A percentile compares a stretch with the other conserved stretches of the same genome.
Evolutionary conservation across 2,888 invertebrate genomes (phyloP).

Genomic region (Apomyelois bistriatella): DNA sequence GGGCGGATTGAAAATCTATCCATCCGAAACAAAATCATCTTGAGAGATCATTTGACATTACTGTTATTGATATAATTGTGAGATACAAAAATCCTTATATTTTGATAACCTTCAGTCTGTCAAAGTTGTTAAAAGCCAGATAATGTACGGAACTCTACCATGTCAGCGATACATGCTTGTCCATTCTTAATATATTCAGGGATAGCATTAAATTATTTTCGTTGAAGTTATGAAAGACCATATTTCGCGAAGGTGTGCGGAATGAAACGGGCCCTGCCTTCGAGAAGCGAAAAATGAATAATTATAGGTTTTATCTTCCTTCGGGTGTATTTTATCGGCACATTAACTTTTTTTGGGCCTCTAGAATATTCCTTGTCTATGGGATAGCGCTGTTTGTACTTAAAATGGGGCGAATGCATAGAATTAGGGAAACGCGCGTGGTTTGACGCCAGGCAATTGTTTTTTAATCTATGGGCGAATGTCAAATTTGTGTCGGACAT

Average conservation of each 20-base stretch:
- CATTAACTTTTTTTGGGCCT: constrained; percentile 28
- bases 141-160: background rate
- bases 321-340: constrained; percentile 36
- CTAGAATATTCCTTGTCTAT: background rate
- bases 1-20: no score
- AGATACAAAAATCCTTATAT: no score
- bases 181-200: constrained; percentile 63
- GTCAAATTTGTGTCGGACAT: no score
- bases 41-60: no score
- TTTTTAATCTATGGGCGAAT: no score
- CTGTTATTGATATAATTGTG: no score
- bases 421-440: no score
- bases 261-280: constrained; percentile 55
- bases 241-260: constrained; percentile 65
- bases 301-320: constrained; percentile 53
- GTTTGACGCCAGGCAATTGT: no score
- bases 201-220: constrained; percentile 71
- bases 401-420: background rate
- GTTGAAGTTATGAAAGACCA: constrained; percentile 63
- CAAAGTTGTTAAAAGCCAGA: no score
- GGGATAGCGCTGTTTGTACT: constrained; percentile 8
- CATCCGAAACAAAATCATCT: no score
- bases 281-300: constrained; percentile 54
- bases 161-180: background rate
- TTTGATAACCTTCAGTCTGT: no score